A percentile compares a stretch with the other conserved stretches of the same genome.
phyloP scores from a whole-genome alignment of 2,888 invertebrate genomes.

The Orchesellides sinensis region DNA sequence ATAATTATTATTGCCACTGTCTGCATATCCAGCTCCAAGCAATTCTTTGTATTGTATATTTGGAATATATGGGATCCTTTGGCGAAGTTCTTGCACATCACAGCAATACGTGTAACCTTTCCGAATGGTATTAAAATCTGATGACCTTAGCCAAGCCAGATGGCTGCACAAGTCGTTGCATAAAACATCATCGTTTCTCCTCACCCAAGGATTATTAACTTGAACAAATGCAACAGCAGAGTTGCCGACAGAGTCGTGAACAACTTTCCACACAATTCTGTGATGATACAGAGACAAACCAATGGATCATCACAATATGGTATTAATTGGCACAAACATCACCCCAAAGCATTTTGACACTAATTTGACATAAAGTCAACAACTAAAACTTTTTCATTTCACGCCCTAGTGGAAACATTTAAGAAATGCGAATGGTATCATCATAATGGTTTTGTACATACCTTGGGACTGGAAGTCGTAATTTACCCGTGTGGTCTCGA shows the following conservation, averaged over 20 bases:
- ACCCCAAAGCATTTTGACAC: neutral
- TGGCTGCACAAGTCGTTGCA: constrained; percentile 79
- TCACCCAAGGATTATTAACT: constrained; percentile 81
- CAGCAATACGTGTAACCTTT: constrained; percentile 83
- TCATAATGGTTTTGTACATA: constrained; percentile 14
- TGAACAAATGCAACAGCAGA: constrained; percentile 81
- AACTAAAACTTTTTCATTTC: neutral
- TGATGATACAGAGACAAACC: neutral
- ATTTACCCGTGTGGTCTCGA: constrained; percentile 44
- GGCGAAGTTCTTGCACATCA: constrained; percentile 80
- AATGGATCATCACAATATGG: neutral
- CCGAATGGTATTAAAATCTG: constrained; percentile 79
- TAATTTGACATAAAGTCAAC: neutral
- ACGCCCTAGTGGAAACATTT: neutral
- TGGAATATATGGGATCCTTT: constrained; percentile 80
- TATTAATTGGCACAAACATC: too few relatives aligned
- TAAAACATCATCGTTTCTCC: constrained; percentile 76
- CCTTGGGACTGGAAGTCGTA: constrained; percentile 67
- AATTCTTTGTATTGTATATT: constrained; percentile 76
- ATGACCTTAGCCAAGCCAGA: constrained; percentile 79
- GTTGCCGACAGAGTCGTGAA: constrained; percentile 79
- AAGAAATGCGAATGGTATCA: neutral
- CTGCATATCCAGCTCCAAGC: constrained; percentile 3
- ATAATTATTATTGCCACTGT: constrained; percentile 2
- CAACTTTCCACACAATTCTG: constrained; percentile 78